A percentile compares a stretch with the other conserved stretches of the same genome.
Conservation (phyloP, 1,140 invertebrate genomes). For the Wiebesia pumilae region DNA sequence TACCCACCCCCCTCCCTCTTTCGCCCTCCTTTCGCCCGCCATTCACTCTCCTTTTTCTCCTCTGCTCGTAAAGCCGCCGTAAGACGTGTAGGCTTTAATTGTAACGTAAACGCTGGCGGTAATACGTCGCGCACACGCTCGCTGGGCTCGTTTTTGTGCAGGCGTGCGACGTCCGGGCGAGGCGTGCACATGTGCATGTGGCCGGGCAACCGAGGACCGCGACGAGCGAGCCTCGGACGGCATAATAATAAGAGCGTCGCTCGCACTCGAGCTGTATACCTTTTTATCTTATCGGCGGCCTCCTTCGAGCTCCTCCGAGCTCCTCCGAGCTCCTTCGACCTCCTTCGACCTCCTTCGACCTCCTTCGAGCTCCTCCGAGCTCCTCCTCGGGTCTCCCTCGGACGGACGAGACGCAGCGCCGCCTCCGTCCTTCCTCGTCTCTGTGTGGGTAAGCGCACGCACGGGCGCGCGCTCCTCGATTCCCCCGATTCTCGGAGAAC, state of each 20-base stretch:
- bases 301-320: neutral
- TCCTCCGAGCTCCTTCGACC: neutral
- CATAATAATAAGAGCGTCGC: slow-evolving; percentile 46
- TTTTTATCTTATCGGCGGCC: slow-evolving; percentile 53
- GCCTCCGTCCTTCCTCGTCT: neutral
- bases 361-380: neutral
- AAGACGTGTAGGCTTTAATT: slow-evolving; percentile 40
- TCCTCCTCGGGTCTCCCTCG: slow-evolving; percentile 8
- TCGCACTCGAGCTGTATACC: neutral
- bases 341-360: neutral
- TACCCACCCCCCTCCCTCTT: neutral
- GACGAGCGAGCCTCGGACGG: slow-evolving; percentile 28
- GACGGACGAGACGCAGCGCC: slow-evolving; percentile 40
- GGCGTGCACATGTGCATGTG: slow-evolving; percentile 24
- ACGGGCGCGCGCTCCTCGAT: slow-evolving; percentile 16
- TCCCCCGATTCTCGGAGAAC: slow-evolving; percentile 47
- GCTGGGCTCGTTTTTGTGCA: slow-evolving; percentile 14
- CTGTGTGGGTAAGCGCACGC: neutral
- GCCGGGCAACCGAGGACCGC: neutral
- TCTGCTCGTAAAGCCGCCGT: neutral
- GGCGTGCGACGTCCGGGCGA: neutral
- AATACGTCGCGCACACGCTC: neutral
- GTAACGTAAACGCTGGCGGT: slow-evolving; percentile 43
- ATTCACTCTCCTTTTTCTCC: neutral
- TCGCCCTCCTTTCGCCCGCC: too few relatives aligned